phyloP scores from a whole-genome alignment of 1,140 invertebrate genomes.

The Zaprionus gabonicus region DNA sequence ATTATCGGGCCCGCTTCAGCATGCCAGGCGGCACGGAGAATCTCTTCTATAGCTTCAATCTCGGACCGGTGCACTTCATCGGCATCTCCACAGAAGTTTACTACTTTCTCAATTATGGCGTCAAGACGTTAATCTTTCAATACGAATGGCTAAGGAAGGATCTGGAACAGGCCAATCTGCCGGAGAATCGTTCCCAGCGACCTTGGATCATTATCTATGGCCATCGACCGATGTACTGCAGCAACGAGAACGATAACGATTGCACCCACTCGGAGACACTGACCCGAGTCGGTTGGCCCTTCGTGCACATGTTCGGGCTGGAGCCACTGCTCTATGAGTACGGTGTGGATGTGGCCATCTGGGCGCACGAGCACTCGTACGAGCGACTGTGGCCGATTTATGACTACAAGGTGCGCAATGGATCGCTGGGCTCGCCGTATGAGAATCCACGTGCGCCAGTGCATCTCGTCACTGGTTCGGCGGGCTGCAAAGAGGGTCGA shows the following conservation, averaged over 20 bases:
- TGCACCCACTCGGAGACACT: slow-evolving; percentile 92
- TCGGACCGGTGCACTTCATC: slow-evolving; percentile 96
- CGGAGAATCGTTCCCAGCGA: slow-evolving; percentile 87
- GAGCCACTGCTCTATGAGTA: slow-evolving; percentile 95
- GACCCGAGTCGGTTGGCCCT: slow-evolving; percentile 90
- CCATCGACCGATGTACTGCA: slow-evolving; percentile 99
- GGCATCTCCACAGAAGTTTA: slow-evolving; percentile 97
- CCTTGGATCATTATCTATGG: slow-evolving; percentile 98
- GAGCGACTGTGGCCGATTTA: slow-evolving; percentile 97
- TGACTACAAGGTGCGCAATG: slow-evolving; percentile 94
- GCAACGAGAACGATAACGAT: slow-evolving; percentile 94
- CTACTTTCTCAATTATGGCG: slow-evolving; percentile 95
- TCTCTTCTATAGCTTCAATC: slow-evolving; percentile 95
- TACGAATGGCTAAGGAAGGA: slow-evolving; percentile 96
- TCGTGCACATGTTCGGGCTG: slow-evolving; percentile 89
- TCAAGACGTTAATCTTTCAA: slow-evolving; percentile 93
- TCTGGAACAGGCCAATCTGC: slow-evolving; percentile 88
- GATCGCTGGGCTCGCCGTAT: slow-evolving; percentile 91
- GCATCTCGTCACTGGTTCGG: slow-evolving; percentile 97
- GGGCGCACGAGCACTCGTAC: slow-evolving; percentile 98
- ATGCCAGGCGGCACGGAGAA: slow-evolving; percentile 93
- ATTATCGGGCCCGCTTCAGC: slow-evolving; percentile 93
- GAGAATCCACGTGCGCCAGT: slow-evolving; percentile 95
- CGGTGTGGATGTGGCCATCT: slow-evolving; percentile 96
- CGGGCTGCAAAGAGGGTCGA: slow-evolving; percentile 90